Conservation (phyloP, 1,140 invertebrate genomes). For the Reticulitermes speratus region DNA sequence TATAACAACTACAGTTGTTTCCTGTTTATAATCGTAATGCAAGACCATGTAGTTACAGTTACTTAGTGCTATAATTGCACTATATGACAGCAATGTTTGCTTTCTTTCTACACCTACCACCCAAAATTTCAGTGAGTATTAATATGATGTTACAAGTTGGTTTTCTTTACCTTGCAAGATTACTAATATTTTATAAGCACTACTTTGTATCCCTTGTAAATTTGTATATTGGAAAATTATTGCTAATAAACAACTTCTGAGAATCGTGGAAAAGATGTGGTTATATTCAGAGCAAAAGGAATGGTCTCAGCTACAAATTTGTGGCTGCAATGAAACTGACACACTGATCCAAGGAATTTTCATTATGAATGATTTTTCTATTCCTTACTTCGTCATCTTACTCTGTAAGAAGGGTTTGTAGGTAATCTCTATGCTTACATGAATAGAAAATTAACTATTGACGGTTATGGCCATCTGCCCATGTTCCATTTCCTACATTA, state of each 20-base stretch:
- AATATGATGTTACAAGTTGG: neutral
- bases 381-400: too few species aligned
- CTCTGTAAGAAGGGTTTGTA: too few species aligned
- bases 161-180: slow-evolving; percentile 21
- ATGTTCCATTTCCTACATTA: too few species aligned
- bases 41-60: neutral
- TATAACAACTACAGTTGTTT: neutral
- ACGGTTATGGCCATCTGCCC: too few species aligned
- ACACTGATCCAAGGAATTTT: too few species aligned
- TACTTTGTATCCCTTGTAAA: slow-evolving; percentile 27
- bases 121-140: neutral
- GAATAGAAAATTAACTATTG: too few species aligned
- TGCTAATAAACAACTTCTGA: slow-evolving; percentile 25
- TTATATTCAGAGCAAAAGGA: neutral
- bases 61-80: neutral
- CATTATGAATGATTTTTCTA: too few species aligned
- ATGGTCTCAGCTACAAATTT: neutral
- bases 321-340: too few species aligned
- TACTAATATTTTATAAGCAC: slow-evolving; percentile 22
- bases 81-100: neutral
- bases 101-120: neutral
- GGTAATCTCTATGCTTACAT: too few species aligned
- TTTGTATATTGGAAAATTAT: slow-evolving; percentile 28
- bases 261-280: neutral
- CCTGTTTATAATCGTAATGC: neutral